Base-by-base conservation (phyloP, 2,888 invertebrate species). In the Drosophila phalerata region DNA sequence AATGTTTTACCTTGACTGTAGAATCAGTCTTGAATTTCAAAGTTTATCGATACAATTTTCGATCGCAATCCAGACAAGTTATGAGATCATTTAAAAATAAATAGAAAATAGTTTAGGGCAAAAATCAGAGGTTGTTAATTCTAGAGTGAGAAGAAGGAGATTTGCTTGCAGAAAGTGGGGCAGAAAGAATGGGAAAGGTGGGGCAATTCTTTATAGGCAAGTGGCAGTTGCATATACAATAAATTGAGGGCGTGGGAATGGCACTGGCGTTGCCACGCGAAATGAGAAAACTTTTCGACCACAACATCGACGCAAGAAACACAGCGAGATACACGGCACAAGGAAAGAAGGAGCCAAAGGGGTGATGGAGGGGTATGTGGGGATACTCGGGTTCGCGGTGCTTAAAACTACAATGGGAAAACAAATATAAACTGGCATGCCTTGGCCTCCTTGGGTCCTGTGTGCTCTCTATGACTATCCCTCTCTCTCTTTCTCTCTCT, bases 231-330 rank as follows among this genome's bases (percentile, higher is more conserved):
- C 47, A 58, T 38, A 48, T 19, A 58, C 48, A 37, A 58, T 48
- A 58, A 48, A 58, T 48, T 58, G 34, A 47, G 38, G 28, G 15
- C 57, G 43, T 66, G 62, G 47, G 51, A 66, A 66, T 55, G 61
- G 25, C 57, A 53, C 38, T 69, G 57, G n/a, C 48, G 75, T 55
- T 69, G 79, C 70, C 55, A 37, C 69, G 89, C 87, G 82, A 88
- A 84, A 84, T 84, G 84, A 84, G 84, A 84, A 84, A 84, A 84
- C 84, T 84, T 84, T 84, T 88, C 84, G 87, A 84, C 84, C 84
- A 88, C 84, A 84, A 84, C 84, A 84, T 81, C 85, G 89, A 85
- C 82, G 84, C 61, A 61, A 67, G 52, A 55, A 61, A 56, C 56
- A 70, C 58, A 48, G 40, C 58, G 40, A 58, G 57, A 11, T 15